Conservation (phyloP, 2,888 invertebrate species). For the Stegophylla sp. region DNA sequence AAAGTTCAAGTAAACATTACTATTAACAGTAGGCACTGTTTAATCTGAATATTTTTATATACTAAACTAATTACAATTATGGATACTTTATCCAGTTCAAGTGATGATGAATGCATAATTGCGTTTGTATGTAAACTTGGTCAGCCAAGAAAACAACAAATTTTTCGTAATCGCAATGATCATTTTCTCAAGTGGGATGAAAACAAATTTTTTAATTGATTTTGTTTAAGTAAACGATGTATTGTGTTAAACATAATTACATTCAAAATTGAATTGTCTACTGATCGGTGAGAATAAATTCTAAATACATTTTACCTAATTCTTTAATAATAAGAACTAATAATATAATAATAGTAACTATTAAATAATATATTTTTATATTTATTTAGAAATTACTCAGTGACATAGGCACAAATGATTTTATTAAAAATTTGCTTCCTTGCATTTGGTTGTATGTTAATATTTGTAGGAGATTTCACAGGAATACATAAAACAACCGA, state of each 20-base stretch:
- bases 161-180: conserved; percentile 9
- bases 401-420: conserved; percentile 3
- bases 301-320: not conserved
- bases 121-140: conserved; percentile 11
- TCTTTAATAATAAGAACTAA: not conserved
- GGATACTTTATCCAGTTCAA: conserved; percentile 11
- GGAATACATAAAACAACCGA: conserved; percentile 12
- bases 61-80: not conserved
- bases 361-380: not conserved
- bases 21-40: not conserved
- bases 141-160: not conserved
- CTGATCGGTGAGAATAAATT: conserved; percentile 9
- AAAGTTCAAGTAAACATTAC: not conserved
- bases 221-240: conserved; percentile 25
- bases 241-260: not conserved
- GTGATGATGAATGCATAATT: not conserved
- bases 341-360: no score
- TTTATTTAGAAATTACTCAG: conserved; percentile 6
- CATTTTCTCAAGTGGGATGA: conserved; percentile 13
- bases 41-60: not conserved
- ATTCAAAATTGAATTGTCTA: conserved; percentile 17
- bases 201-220: conserved; percentile 10
- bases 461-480: conserved; percentile 19
- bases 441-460: conserved; percentile 9
- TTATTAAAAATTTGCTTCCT: conserved; percentile 1